Conservation (phyloP, 92 coral and sea anemone species). For the Diadumene lineata region DNA sequence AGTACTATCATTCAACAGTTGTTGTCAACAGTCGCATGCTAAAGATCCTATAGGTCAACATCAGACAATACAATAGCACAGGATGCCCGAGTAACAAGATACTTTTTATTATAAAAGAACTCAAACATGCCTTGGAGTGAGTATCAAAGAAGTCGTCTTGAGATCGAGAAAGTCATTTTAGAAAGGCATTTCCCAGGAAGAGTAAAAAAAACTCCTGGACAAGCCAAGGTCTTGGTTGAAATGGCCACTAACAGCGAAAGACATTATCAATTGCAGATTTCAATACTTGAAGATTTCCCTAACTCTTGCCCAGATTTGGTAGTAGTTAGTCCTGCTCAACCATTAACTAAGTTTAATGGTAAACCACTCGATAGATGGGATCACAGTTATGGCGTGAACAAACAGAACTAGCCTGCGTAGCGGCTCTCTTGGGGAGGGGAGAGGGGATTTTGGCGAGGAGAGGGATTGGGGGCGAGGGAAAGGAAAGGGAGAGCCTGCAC, state of each 20-base stretch:
- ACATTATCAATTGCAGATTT: conserved; percentile 59
- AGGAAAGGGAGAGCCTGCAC: too few species aligned
- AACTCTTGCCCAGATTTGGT: conserved; percentile 76
- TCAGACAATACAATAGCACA: too few species aligned
- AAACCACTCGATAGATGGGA: not conserved
- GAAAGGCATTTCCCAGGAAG: conserved; percentile 38
- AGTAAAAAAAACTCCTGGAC: conserved; percentile 39
- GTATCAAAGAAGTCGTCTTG: conserved; percentile 55
- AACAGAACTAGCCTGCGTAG: too few species aligned
- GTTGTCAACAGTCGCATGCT: too few species aligned
- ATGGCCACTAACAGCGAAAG: conserved; percentile 57
- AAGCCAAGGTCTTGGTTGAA: conserved; percentile 62
- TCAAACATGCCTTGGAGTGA: conserved; percentile 68
- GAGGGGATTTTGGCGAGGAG: too few species aligned
- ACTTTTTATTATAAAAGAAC: too few species aligned
- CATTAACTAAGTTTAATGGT: conserved; percentile 35
- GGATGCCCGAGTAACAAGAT: too few species aligned
- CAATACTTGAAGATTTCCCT: conserved; percentile 71
- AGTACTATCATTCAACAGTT: too few species aligned
- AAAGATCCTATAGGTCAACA: too few species aligned
- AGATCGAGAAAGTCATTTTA: conserved; percentile 49
- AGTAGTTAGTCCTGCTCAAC: conserved; percentile 46
- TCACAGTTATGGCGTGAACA: conserved; percentile 5
- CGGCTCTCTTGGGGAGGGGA: too few species aligned
- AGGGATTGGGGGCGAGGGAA: too few species aligned